Conservation (phyloP, 2,113 vertebrate genomes). For the Conger conger region DNA sequence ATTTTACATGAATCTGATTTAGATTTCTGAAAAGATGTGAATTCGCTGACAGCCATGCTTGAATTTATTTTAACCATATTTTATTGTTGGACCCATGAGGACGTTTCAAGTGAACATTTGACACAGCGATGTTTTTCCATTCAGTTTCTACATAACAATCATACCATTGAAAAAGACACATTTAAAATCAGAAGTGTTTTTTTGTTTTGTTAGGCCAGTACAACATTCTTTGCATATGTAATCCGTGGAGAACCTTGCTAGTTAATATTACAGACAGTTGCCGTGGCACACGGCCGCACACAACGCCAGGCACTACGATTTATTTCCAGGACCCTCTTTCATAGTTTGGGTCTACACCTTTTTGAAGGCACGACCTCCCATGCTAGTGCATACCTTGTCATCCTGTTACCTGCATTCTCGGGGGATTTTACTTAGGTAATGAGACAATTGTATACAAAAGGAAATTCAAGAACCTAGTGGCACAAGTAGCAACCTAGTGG, state of each 20-base stretch:
- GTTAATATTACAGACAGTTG: not conserved
- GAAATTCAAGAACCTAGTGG: not conserved
- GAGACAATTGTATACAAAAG: not conserved
- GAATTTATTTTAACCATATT: conserved; percentile 44
- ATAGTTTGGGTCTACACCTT: not conserved
- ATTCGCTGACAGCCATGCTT: conserved; percentile 38
- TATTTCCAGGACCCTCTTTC: not conserved
- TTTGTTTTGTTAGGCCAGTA: conserved; percentile 3
- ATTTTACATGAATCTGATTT: not conserved
- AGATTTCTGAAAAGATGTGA: not conserved
- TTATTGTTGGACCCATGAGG: conserved; percentile 30
- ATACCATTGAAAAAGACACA: conserved; percentile 25
- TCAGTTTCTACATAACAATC: conserved; percentile 32
- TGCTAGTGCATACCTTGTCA: not conserved
- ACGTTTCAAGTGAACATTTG: conserved; percentile 34
- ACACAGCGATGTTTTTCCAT: conserved; percentile 36
- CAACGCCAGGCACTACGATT: not conserved
- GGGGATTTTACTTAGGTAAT: not conserved
- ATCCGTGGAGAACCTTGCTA: not conserved
- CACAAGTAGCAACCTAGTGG: too few relatives aligned
- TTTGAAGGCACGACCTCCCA: not conserved
- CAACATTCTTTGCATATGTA: conserved; percentile 14
- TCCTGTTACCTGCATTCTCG: not conserved
- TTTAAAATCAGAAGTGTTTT: conserved; percentile 15
- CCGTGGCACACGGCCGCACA: not conserved